Conservation (phyloP, 1,140 invertebrate genomes). For the Condylostylus longicornis region DNA sequence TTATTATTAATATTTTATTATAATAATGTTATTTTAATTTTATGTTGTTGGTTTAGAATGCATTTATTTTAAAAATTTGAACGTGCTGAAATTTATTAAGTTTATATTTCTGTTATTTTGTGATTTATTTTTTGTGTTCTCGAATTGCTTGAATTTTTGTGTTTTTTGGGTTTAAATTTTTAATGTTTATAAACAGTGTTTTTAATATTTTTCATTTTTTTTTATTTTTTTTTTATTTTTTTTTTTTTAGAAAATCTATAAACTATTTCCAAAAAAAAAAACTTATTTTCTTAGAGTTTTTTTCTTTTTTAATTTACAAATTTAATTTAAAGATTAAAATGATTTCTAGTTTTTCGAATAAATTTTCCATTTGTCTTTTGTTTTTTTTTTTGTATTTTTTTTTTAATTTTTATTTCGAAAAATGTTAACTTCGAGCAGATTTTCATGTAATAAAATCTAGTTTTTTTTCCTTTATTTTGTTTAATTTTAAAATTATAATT, state of each 20-base stretch:
- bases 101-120: slow-evolving; percentile 7
- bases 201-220: slow-evolving; percentile 6
- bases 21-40: neutral
- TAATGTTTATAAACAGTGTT: slow-evolving; percentile 12
- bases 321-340: neutral
- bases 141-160: slow-evolving; percentile 3
- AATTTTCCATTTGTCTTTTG: neutral
- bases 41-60: neutral
- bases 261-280: slow-evolving; percentile 9
- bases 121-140: slow-evolving; percentile 13
- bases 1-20: too few species aligned
- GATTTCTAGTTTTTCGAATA: neutral
- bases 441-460: too few species aligned
- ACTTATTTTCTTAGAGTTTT: slow-evolving; percentile 14
- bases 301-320: slow-evolving; percentile 11
- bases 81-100: slow-evolving; percentile 1
- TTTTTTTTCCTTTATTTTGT: neutral
- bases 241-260: slow-evolving; percentile 15
- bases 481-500: slow-evolving; percentile 1
- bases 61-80: neutral
- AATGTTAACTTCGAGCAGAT: slow-evolving; percentile 32
- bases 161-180: slow-evolving; percentile 9
- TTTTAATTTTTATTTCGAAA: slow-evolving; percentile 15
- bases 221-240: slow-evolving; percentile 10
- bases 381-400: slow-evolving; percentile 17